These are phyloP conservation scores for Ligdia adustata DNA, from an alignment of 2,888 invertebrate species.

Conservation along the genomic window DNA sequence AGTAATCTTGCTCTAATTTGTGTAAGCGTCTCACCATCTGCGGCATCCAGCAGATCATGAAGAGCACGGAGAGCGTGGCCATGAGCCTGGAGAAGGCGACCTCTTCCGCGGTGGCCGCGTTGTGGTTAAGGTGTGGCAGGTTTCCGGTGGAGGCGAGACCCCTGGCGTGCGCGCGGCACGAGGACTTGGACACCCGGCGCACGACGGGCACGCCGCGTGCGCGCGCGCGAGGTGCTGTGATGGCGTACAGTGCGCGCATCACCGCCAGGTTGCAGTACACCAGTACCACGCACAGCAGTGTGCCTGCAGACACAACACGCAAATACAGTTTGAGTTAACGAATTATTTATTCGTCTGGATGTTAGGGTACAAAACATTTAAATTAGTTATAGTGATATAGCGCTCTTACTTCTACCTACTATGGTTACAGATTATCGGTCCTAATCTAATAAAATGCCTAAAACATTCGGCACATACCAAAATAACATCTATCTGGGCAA, in stretches of 20 bases:
- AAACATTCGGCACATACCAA: no score
- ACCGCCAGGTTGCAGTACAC: conserved; percentile 93
- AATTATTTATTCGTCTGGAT: no score
- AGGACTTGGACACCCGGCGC: conserved; percentile 69
- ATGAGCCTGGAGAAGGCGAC: conserved; percentile 93
- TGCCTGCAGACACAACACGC: conserved; percentile 77
- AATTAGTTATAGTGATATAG: no score
- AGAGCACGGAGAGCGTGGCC: conserved; percentile 92
- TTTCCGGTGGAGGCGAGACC: conserved; percentile 34
- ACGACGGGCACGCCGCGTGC: conserved; percentile 59
- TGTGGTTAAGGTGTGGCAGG: conserved; percentile 51
- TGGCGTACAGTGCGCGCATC: conserved; percentile 88
- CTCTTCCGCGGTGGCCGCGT: conserved; percentile 89
- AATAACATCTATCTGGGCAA: no score
- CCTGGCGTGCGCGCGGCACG: conserved; percentile 57
- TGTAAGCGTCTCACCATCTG: conserved; percentile 88
- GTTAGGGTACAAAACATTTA: no score
- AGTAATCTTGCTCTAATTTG: no score
- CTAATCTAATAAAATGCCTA: no score
- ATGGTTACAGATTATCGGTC: no score
- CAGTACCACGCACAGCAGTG: conserved; percentile 88
- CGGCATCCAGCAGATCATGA: conserved; percentile 94
- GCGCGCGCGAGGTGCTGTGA: conserved; percentile 69
- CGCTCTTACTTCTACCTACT: no score
- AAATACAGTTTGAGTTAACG: no score